These are phyloP conservation scores for Orthonychiurus folsomi DNA, from an alignment of 2,888 invertebrate genomes.

Conservation along the genomic window DNA sequence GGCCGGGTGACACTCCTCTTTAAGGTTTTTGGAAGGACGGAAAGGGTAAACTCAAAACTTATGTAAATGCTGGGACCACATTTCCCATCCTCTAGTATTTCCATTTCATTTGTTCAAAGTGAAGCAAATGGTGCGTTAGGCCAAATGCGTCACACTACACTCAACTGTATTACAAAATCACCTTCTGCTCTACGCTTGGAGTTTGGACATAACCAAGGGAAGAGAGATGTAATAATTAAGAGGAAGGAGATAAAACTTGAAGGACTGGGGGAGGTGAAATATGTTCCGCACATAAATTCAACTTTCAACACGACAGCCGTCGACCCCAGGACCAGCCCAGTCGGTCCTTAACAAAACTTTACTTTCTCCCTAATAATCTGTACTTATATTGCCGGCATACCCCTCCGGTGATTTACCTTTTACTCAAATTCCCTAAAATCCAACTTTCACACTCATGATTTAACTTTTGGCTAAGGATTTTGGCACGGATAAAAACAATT, in stretches of 20 bases:
- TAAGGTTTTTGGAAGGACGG: not conserved
- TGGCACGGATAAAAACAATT: no score
- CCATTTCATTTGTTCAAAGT: not conserved
- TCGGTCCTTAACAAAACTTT: not conserved
- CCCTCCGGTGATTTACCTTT: not conserved
- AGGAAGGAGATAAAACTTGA: not conserved
- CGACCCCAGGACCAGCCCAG: no score
- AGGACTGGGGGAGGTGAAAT: not conserved
- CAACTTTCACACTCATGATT: no score
- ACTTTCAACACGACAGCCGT: not conserved
- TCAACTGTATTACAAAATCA: not conserved
- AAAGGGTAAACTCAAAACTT: not conserved
- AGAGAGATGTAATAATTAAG: not conserved
- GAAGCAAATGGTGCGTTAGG: no score
- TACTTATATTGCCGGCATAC: not conserved
- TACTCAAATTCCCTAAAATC: slow-evolving; percentile 1
- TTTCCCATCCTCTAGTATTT: not conserved
- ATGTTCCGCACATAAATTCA: not conserved
- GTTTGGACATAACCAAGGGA: not conserved
- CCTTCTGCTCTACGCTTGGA: not conserved
- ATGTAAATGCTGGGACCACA: not conserved
- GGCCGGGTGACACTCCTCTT: not conserved
- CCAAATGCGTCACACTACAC: not conserved
- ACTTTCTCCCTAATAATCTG: not conserved
- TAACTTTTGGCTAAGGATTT: no score